Conservation (phyloP, 2,888 invertebrate species). For the Neria commutata region DNA sequence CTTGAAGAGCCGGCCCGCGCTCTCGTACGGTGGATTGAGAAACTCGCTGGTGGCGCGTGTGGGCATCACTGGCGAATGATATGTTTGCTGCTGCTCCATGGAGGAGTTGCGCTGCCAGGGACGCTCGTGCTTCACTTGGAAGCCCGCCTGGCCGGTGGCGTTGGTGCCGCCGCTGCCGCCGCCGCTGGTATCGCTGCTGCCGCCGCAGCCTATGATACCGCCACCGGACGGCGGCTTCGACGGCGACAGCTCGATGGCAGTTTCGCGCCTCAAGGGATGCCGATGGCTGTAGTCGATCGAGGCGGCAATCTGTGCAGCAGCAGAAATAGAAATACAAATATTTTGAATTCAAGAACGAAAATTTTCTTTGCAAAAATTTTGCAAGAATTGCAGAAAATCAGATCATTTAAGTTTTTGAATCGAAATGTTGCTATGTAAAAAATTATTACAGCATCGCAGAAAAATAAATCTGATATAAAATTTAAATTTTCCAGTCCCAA, state of each 20-base stretch:
- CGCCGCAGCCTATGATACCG: conserved; percentile 36
- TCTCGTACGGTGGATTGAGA: conserved; percentile 57
- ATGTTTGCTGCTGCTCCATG: conserved; percentile 53
- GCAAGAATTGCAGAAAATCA: too few species aligned
- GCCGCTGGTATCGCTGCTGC: conserved; percentile 43
- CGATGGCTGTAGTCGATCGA: conserved; percentile 58
- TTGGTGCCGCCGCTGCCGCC: conserved; percentile 32
- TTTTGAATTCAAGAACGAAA: too few species aligned
- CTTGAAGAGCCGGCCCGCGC: conserved; percentile 52
- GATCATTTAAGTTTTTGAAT: too few species aligned
- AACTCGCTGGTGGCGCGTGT: conserved; percentile 57
- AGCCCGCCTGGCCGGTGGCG: conserved; percentile 36
- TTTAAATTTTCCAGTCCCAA: too few species aligned
- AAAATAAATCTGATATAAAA: too few species aligned
- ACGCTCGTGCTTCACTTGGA: conserved; percentile 51
- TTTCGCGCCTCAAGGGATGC: conserved; percentile 59
- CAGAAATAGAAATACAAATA: too few species aligned
- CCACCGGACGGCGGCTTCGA: conserved; percentile 53
- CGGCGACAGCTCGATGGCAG: conserved; percentile 61
- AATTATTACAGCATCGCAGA: too few species aligned
- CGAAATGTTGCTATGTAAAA: too few species aligned
- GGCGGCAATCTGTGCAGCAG: conserved; percentile 50
- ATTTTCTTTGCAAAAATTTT: too few species aligned
- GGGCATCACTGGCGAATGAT: conserved; percentile 51
- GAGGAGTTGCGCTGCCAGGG: conserved; percentile 56